A percentile compares a stretch with the other conserved stretches of the same genome.
These are phyloP conservation scores for Tetropium fuscum DNA, from an alignment of 2,888 invertebrate species.

Conservation along the genomic window DNA sequence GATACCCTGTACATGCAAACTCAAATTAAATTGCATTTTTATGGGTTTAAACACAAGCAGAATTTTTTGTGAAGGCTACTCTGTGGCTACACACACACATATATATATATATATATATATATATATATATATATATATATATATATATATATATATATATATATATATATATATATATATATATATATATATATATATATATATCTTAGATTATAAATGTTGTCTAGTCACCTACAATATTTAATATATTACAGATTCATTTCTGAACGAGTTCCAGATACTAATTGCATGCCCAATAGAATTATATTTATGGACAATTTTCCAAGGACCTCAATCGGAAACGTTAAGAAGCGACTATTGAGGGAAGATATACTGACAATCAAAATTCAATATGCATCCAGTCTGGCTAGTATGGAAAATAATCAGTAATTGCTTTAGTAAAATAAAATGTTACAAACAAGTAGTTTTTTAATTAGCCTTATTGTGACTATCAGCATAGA, in stretches of 20 bases:
- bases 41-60: too few species aligned
- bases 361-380: conserved; percentile 43
- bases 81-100: too few species aligned
- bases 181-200: too few species aligned
- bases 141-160: too few species aligned
- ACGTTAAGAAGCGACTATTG: conserved; percentile 50
- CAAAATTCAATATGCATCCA: conserved; percentile 44
- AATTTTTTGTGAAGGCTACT: too few species aligned
- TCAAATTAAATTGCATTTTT: too few species aligned
- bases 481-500: not conserved
- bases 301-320: conserved; percentile 53
- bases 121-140: too few species aligned
- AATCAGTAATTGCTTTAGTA: not conserved
- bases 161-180: too few species aligned
- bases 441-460: not conserved
- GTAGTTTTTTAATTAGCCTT: not conserved
- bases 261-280: conserved; percentile 42
- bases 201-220: too few species aligned
- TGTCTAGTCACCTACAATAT: too few species aligned
- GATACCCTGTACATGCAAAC: too few species aligned
- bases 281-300: conserved; percentile 45
- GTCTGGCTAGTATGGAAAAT: conserved; percentile 39
- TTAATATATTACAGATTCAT: conserved; percentile 43
- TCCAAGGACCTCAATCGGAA: conserved; percentile 55
- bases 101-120: too few species aligned